Base-by-base conservation (phyloP, 1,140 invertebrate genomes). In the Aphidius ervi region DNA sequence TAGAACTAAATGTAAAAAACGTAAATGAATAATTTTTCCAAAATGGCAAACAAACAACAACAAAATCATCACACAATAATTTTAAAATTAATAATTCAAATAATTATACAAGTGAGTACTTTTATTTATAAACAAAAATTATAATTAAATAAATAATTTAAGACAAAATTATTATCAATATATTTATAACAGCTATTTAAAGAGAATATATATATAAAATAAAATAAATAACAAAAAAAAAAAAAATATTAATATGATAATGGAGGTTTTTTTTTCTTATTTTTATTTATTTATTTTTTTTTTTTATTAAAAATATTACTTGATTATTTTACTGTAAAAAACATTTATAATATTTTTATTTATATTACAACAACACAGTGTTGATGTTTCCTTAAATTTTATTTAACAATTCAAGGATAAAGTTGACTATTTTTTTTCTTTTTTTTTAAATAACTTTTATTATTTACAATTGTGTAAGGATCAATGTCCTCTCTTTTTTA, bases 1-100 rank as follows among this genome's bases (percentile, higher is more conserved):
- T 10, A 76, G 82, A 59, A 79, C 81, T 55, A 84, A 83, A 76
- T 82, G 82, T 60, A 83, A 83, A 68, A 79, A 81, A 67, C 73
- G 81, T 58, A 82, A 82, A 70, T 84, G 75, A 82, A 64, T 55
- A 59, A 56, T 46, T 48, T 10, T 49, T 31, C 0, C 2, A 31
- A 31, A 31, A 31, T 3, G 4, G 4, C 2, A 31, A 31, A 31
- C 2, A 31, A 31, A 31, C 23, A 31, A 23, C 23, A 23, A 16
- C 16, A 31, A 31, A 1, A 16, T 20, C 6, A 56, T 49, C 4
- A 20, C 4, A 20, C 31, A 9, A 47, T 52, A 6, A 52, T 56
- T 16, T 16, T 16, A 16, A 16, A 16, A 16, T 16, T 16, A 16
- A 16, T 16, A 16, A 16, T 16, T 16, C 16, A 16, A 16, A 16